Evolutionary conservation across 2,113 vertebrate species (phyloP), one percentile per base, ranked within the genome.

Genomic region (Craseonycteris thonglongyai): DNA sequence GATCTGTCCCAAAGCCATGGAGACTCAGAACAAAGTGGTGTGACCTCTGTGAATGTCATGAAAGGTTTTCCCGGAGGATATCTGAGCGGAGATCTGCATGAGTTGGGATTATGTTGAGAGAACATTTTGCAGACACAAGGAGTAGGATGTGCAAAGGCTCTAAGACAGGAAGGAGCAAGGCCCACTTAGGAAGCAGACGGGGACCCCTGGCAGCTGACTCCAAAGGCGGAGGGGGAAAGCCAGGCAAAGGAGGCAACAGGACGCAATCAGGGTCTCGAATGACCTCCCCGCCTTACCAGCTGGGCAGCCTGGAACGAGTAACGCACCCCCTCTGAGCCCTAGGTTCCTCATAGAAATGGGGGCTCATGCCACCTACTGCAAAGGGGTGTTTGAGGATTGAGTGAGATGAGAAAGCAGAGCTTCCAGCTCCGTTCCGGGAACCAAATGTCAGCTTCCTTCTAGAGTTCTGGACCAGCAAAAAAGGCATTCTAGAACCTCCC

Each of bases 391-490:
- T 72, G 65, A 84, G 54, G 65, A 35, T 14, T 40, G 26, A 16
- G 35, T 0, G 21, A 63, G 42, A 16, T 0, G 49, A 86, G 28
- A 13, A 24, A 56, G 30, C 19, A 30, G 61, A 49, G 58, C 35
- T 38, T 35, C 24, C 35, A 40, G 26, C 75, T 56, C 65, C 14
- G n/a, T 26, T 3, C 7, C 0, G 0, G 40, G n/a, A 3, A 12
- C 61, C 33, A 26, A 47, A 7, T 1, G 30, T 0, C 22, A 24
- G 5, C 18, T 61, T 87, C 38, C 51, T 79, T 38, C 76, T 24
- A 26, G 65, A 12, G 21, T 66, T 38, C 81, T 40, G 66, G 16
- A 19, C n/a, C 49, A 45, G 10, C 21, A 2, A 40, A n/a, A 49
- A 79, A 28, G n/a, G 18, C 58, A 24, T 33, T 71, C 81, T 54